A percentile compares a stretch with the other conserved stretches of the same genome.
These are phyloP conservation scores for Pseudolycoriella hygida DNA, from an alignment of 2,888 invertebrate species.

Conservation along the genomic window DNA sequence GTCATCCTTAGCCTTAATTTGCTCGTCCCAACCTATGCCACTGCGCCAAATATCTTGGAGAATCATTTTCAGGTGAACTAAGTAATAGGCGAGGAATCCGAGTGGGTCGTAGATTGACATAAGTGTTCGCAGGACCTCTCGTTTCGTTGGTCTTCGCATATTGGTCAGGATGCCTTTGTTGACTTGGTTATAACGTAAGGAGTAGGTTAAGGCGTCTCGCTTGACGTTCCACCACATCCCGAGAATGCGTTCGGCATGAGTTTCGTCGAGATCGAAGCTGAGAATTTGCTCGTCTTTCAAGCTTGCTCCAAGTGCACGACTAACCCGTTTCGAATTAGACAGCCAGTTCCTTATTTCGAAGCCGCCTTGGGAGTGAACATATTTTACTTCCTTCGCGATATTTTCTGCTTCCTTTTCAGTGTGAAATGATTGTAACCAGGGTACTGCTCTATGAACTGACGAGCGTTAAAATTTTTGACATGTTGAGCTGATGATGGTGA, in stretches of 20 bases:
- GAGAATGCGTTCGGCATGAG: background rate
- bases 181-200: background rate
- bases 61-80: no score
- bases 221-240: background rate
- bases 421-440: background rate
- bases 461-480: background rate
- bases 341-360: background rate
- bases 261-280: background rate
- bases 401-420: no score
- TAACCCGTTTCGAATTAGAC: background rate
- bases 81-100: no score
- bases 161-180: background rate
- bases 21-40: no score
- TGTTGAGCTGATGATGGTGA: background rate
- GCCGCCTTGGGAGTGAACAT: background rate
- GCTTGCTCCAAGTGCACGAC: background rate
- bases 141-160: background rate
- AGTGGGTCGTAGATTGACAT: slow-evolving; percentile 5
- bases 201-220: background rate
- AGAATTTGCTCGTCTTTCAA: background rate
- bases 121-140: background rate
- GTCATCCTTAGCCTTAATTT: no score
- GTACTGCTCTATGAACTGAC: background rate
- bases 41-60: no score
- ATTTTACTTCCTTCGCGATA: background rate